Percentiles rank a stretch among this genome's conserved stretches.
These are phyloP conservation scores for Triops longicaudatus DNA, from an alignment of 1,140 invertebrate species.

Conservation along the genomic window DNA sequence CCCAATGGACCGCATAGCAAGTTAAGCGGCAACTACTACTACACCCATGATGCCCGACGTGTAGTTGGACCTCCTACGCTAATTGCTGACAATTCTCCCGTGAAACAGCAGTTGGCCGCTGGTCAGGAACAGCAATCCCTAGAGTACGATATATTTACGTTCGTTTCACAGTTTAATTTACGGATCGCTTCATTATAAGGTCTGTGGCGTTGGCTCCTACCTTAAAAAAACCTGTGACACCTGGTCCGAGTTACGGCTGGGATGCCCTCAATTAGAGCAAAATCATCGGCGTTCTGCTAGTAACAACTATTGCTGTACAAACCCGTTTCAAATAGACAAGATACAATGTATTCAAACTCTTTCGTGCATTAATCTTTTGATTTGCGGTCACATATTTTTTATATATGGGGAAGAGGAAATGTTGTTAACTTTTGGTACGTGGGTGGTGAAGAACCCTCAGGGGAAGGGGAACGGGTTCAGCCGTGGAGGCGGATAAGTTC, in stretches of 20 bases:
- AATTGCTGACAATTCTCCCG: conserved; percentile 41
- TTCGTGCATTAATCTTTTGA: neutral
- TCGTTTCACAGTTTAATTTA: neutral
- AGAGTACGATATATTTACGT: neutral
- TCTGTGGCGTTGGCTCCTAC: neutral
- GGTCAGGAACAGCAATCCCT: neutral
- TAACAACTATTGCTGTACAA: neutral
- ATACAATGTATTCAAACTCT: neutral
- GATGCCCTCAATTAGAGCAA: neutral
- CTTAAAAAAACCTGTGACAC: neutral
- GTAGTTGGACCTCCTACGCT: conserved; percentile 58
- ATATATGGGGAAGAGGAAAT: neutral
- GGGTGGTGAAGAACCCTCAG: too few species aligned
- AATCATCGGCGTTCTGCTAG: neutral
- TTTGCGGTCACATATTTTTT: neutral
- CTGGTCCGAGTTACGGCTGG: neutral
- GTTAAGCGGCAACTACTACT: conserved; percentile 70
- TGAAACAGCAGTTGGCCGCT: neutral
- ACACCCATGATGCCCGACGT: conserved; percentile 59
- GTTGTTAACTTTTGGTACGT: neutral
- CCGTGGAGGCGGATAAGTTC: too few species aligned
- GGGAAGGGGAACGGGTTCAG: too few species aligned
- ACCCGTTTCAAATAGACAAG: neutral
- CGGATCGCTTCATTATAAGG: neutral
- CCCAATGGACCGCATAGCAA: conserved; percentile 65